These are phyloP conservation scores for Zeuzera pyrina DNA, from an alignment of 2,888 invertebrate genomes.

Conservation along the genomic window DNA sequence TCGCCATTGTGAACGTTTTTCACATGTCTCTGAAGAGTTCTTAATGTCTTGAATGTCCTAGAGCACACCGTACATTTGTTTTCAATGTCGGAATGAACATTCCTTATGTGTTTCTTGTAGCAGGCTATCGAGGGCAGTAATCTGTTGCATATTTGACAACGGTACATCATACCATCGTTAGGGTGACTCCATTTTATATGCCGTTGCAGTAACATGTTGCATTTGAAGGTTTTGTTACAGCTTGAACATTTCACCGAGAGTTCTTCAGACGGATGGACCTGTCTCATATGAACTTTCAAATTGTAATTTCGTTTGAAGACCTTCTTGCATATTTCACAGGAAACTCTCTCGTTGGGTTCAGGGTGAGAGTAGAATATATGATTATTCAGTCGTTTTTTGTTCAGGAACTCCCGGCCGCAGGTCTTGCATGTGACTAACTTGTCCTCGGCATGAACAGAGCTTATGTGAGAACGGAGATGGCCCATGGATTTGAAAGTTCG, in stretches of 20 bases:
- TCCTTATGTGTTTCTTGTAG: slow-evolving; percentile 24
- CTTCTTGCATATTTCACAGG: slow-evolving; percentile 25
- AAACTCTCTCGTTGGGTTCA: slow-evolving; percentile 19
- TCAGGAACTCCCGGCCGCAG: slow-evolving; percentile 26
- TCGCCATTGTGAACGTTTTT: slow-evolving; percentile 9
- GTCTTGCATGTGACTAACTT: slow-evolving; percentile 20
- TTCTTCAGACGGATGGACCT: slow-evolving; percentile 23
- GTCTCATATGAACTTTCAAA: slow-evolving; percentile 27
- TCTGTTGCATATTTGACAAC: slow-evolving; percentile 25
- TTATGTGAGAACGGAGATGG: slow-evolving; percentile 24
- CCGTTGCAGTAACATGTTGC: slow-evolving; percentile 25
- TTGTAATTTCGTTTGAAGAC: slow-evolving; percentile 26
- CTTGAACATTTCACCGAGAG: slow-evolving; percentile 20
- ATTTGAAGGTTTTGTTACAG: slow-evolving; percentile 28
- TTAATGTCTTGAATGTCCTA: slow-evolving; percentile 15
- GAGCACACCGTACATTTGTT: slow-evolving; percentile 14
- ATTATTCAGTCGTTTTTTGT: slow-evolving; percentile 26
- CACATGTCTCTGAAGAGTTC: slow-evolving; percentile 12
- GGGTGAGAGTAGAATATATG: slow-evolving; percentile 32
- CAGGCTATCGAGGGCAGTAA: slow-evolving; percentile 20
- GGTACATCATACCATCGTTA: slow-evolving; percentile 24
- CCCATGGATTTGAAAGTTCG: slow-evolving; percentile 25
- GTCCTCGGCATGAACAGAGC: slow-evolving; percentile 22
- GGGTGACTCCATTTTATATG: slow-evolving; percentile 33
- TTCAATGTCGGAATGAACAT: slow-evolving; percentile 20